Base-by-base conservation (phyloP, 1,140 invertebrate genomes). In the Papilio helenus region DNA sequence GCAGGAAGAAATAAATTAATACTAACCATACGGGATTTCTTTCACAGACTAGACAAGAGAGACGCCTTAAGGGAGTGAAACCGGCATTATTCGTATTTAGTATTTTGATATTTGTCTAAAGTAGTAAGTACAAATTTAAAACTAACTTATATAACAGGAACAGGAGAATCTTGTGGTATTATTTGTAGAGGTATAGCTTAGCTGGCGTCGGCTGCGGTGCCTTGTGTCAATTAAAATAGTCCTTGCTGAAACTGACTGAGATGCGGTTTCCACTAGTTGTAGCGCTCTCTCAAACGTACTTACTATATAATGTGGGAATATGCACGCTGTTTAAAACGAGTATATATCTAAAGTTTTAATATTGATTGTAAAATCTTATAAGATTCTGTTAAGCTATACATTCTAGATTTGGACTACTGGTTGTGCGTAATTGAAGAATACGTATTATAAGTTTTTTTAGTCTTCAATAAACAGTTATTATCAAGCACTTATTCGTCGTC, bases 221-320 rank as follows among this genome's bases (percentile, higher is more conserved):
- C 79, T 80, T 72, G 80, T 83, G 84, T 86, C 87, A 87, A 88
- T 88, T 86, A 85, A 87, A 87, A 78, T 85, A 81, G 81, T 83
- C 74, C 72, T 51, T 55, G 51, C 51, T 20, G 80, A 34, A 68
- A 51, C 39, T 71, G 49, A 26, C 34, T 58, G 72, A 42, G 46
- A 46, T 46, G 44, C 44, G 44, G 44, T 46, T 72, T 58, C 29
- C 5, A 34, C 20, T 77, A 23, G 14, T 34, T 23, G 3, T 61
- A 58, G n/a, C 23, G 34, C 49, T 3, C 0, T 18, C 39, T 34
- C 51, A 61, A 42, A 26, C 42, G 58, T 65, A 10, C 42, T 42
- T 5, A 3, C 51, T 9, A 1, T n/a, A 61, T 61, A 14, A 26
- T 26, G 10, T 68, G 14, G 14, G 14, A 29, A 34, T 14, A 4